phyloP scores from a whole-genome alignment of 1,140 invertebrate genomes.

The Daktulosphaira vitifoliae region DNA sequence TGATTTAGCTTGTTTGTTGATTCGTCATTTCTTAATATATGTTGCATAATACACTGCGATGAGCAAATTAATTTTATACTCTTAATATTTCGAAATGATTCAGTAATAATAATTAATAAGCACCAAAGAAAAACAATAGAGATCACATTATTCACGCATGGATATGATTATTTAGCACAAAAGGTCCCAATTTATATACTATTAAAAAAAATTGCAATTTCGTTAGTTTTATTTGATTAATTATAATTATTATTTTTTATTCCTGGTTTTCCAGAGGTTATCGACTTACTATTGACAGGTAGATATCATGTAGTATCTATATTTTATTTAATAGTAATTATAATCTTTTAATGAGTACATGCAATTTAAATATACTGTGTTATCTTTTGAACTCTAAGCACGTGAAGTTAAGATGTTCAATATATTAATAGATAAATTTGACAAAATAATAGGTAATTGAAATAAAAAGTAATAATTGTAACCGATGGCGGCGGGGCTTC shows the following conservation, averaged over 20 bases:
- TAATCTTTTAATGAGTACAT: no score
- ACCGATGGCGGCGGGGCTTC: no score
- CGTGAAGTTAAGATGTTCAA: slow-evolving; percentile 1
- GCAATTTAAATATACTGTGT: no score
- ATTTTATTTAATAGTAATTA: neutral
- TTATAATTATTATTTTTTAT: neutral
- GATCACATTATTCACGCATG: no score
- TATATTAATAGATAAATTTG: slow-evolving; percentile 31
- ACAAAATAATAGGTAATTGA: slow-evolving; percentile 20
- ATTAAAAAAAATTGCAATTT: neutral
- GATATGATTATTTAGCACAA: neutral
- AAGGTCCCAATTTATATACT: no score
- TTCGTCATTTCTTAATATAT: no score
- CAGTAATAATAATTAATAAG: no score
- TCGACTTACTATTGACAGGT: slow-evolving; percentile 6
- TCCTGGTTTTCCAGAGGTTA: slow-evolving; percentile 8
- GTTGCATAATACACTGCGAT: no score
- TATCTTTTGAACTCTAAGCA: neutral
- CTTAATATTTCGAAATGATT: no score
- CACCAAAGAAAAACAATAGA: no score
- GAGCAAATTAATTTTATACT: no score
- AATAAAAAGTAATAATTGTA: neutral
- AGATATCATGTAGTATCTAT: neutral
- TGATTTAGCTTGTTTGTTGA: no score
- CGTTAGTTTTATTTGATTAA: neutral